Evolutionary conservation across 2,888 invertebrate species (phyloP).

Genomic region (Synanthedon vespiformis): DNA sequence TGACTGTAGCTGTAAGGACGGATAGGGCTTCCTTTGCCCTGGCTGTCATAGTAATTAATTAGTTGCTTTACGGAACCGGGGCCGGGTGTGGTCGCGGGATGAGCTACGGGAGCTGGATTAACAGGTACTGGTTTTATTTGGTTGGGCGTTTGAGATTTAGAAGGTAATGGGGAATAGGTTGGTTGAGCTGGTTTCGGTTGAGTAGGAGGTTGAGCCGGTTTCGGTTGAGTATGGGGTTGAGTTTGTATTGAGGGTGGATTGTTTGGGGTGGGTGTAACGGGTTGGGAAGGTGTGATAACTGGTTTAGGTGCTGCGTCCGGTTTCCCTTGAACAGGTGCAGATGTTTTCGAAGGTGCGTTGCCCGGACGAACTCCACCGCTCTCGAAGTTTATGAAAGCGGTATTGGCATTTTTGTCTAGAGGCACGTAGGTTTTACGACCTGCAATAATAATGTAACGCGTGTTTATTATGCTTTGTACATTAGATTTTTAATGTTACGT

Average conservation of each 20-base stretch:
- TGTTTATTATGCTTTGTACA: background rate
- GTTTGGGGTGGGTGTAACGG: conserved; percentile 6
- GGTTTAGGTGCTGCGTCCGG: conserved; percentile 14
- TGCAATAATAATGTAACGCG: conserved; percentile 14
- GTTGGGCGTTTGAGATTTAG: conserved; percentile 14
- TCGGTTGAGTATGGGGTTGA: conserved; percentile 3
- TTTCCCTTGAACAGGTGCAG: conserved; percentile 10
- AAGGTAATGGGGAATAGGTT: background rate
- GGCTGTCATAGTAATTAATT: conserved; percentile 50
- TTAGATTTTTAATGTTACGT: background rate
- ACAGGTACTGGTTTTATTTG: conserved; percentile 42
- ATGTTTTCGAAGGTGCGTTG: conserved; percentile 2
- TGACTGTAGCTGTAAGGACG: conserved; percentile 57
- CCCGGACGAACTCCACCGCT: conserved; percentile 23
- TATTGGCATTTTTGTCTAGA: conserved; percentile 54
- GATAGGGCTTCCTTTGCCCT: conserved; percentile 50
- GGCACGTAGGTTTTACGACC: conserved; percentile 39
- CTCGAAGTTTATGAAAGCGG: conserved; percentile 61
- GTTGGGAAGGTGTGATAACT: conserved; percentile 9
- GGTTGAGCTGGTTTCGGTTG: background rate
- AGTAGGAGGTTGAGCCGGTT: conserved; percentile 10
- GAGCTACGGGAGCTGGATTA: conserved; percentile 28
- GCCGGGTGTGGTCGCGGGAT: conserved; percentile 47
- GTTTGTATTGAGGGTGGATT: conserved; percentile 9
- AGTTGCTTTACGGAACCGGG: conserved; percentile 52